phyloP scores from a whole-genome alignment of 2,797 vertebrate genomes.

The Melanotaenia trifasciata region DNA sequence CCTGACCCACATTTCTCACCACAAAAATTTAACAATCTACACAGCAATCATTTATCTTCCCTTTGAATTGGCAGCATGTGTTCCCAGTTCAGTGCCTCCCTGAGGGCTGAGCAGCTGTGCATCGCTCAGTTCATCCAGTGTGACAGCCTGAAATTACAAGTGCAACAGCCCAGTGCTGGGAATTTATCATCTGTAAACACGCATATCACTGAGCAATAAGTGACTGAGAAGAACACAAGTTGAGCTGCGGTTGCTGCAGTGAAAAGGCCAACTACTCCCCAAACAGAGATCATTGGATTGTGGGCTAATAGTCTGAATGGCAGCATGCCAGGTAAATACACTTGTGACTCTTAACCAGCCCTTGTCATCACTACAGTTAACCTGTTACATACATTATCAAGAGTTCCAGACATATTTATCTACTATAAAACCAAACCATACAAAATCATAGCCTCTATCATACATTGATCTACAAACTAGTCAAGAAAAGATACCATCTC shows the following conservation, averaged over 20 bases:
- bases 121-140: slow-evolving; percentile 76
- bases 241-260: slow-evolving; percentile 42
- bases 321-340: slow-evolving; percentile 70
- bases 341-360: slow-evolving; percentile 59
- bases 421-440: not conserved
- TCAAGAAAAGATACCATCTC: not conserved
- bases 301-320: slow-evolving; percentile 61
- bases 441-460: not conserved
- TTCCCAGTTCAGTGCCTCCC: slow-evolving; percentile 60
- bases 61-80: slow-evolving; percentile 78
- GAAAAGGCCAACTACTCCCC: slow-evolving; percentile 60
- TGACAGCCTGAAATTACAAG: slow-evolving; percentile 72
- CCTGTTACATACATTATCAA: slow-evolving; percentile 25
- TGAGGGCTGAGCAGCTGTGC: slow-evolving; percentile 81
- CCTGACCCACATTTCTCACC: slow-evolving; percentile 85
- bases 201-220: slow-evolving; percentile 71
- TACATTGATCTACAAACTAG: not conserved
- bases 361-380: slow-evolving; percentile 36
- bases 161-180: slow-evolving; percentile 66
- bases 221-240: slow-evolving; percentile 57
- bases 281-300: slow-evolving; percentile 59
- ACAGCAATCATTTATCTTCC: slow-evolving; percentile 77
- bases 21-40: slow-evolving; percentile 77
- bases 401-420: slow-evolving; percentile 1
- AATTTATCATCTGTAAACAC: slow-evolving; percentile 63